Conservation (phyloP, 2,797 vertebrate species). For the Poecilia velifera region DNA sequence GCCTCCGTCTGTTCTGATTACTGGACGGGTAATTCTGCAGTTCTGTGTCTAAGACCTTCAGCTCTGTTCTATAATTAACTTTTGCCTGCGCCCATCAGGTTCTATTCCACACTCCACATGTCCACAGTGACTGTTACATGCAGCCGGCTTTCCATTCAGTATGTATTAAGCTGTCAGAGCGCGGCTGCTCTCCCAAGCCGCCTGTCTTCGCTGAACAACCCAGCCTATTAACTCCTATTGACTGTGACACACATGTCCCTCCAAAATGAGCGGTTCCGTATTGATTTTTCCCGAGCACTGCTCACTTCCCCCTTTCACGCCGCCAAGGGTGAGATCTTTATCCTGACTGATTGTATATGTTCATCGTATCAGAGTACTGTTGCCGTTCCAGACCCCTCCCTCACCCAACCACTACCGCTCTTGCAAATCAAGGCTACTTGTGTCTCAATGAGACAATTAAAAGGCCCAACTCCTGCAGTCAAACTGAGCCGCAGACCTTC, state of each 20-base stretch:
- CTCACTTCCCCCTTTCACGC: conserved; percentile 93
- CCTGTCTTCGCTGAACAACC: conserved; percentile 90
- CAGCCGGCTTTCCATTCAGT: conserved; percentile 81
- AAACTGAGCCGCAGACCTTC: conserved; percentile 72
- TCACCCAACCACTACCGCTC: conserved; percentile 61
- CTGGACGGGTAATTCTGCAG: conserved; percentile 70
- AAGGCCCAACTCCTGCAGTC: conserved; percentile 77
- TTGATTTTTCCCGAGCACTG: conserved; percentile 97
- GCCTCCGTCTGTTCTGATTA: conserved; percentile 69
- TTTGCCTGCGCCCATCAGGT: conserved; percentile 77
- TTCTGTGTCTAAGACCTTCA: conserved; percentile 77
- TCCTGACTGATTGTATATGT: conserved; percentile 94
- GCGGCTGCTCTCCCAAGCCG: conserved; percentile 81
- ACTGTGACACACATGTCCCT: conserved; percentile 99
- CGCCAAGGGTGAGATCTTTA: conserved; percentile 96
- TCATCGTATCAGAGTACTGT: conserved; percentile 83
- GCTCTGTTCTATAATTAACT: conserved; percentile 82
- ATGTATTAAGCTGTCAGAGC: conserved; percentile 85
- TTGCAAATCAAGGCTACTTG: conserved; percentile 82
- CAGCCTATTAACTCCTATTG: conserved; percentile 99
- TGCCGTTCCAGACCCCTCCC: conserved; percentile 71
- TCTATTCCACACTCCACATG: conserved; percentile 75
- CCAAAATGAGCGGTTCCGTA: conserved; percentile 97
- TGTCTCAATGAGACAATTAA: conserved; percentile 88
- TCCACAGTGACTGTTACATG: conserved; percentile 74